Conservation (phyloP, 2,797 vertebrate genomes). For the Rhabdophis nuchalis region DNA sequence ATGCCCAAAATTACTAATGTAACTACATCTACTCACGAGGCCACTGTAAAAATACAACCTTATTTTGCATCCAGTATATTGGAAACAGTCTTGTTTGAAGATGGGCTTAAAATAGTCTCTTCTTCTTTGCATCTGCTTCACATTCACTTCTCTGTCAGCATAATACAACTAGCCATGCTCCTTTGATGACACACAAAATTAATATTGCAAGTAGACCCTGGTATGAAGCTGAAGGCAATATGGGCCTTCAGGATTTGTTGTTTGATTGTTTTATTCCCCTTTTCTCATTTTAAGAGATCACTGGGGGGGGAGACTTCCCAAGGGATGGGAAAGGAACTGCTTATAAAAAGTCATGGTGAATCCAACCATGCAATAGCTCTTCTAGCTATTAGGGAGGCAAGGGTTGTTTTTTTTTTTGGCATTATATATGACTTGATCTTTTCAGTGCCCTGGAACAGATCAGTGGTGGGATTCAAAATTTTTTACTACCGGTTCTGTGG, state of each 20-base stretch:
- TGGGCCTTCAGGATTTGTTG: neutral
- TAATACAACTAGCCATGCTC: neutral
- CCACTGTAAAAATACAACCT: neutral
- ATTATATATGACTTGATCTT: neutral
- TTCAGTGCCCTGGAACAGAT: neutral
- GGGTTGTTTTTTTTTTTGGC: neutral
- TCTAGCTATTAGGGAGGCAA: neutral
- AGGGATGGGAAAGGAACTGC: neutral
- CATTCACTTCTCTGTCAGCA: neutral
- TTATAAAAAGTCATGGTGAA: neutral
- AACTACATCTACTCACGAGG: neutral
- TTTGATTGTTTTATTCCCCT: neutral
- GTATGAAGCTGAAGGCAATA: neutral
- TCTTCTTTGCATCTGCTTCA: neutral
- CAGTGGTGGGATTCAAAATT: too few relatives aligned
- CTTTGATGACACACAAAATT: neutral
- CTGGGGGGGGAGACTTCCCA: neutral
- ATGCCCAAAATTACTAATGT: neutral
- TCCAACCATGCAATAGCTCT: neutral
- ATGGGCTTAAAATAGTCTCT: neutral
- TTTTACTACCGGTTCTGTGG: too few relatives aligned
- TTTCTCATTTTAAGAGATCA: neutral
- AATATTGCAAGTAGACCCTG: neutral
- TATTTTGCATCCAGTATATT: neutral
- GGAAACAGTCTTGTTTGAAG: neutral